Base-by-base conservation (phyloP, 2,797 vertebrate genomes). In the Taeniopygia guttata region DNA sequence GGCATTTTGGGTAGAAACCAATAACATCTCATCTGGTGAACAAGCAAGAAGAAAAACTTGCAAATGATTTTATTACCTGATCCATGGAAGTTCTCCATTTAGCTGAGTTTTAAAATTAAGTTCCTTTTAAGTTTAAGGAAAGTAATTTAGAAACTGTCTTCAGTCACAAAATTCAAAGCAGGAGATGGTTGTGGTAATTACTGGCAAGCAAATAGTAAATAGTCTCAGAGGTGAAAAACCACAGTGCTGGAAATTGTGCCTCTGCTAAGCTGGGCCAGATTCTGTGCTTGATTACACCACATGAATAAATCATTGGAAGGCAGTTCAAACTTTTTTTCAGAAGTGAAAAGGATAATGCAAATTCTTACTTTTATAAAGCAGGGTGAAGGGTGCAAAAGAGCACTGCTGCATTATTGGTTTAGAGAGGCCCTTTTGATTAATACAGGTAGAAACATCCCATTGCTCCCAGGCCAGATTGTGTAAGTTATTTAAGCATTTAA, bases 161-260 rank as follows among this genome's bases (percentile, higher is more conserved):
- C 46, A 88, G 48, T 73, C 85, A 60, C 48, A 76, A 76, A 79
- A 80, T 80, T 90, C 54, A 73, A 84, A 91, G 81, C 86, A 92
- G 82, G 70, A 94, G 79, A 51, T 79, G 78, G 68, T 54, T 92
- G 89, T 90, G 87, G 69, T 89, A 78, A 80, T 93, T 95, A 84
- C 92, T 81, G 79, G 91, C 70, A 94, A 84, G 86, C 36, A 91
- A 60, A 83, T 18, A 77, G 92, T 81, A 94, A 89, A 85, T 73
- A 78, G n/a, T 80, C 78, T 84, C 73, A 58, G 93, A 95, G 91
- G 80, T 89, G 66, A 72, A 89, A 84, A 96, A 89, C 92, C 93
- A 87, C 94, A 96, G 74, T 87, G 80, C 85, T 90, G 85, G 87
- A 95, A 95, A 90, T 63, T 3, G 4, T 79, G 82, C 73, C n/a